These are phyloP conservation scores for Pseudorhiza aurosa DNA, from an alignment of 30 jellyfish, hydroid and myxozoan genomes.

Conservation along the genomic window DNA sequence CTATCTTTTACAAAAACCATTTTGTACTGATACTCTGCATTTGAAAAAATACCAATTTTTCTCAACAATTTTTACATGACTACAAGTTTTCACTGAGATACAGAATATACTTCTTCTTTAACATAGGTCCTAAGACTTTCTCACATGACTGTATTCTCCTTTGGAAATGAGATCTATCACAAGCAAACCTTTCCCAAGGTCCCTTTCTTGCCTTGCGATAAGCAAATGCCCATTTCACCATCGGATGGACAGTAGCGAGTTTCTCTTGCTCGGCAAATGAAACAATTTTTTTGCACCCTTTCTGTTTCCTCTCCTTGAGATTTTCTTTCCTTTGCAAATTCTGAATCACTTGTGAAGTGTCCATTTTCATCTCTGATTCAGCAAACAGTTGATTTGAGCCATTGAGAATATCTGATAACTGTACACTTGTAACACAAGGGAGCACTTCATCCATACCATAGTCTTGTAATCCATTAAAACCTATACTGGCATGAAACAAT, in stretches of 20 bases:
- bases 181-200: constrained; percentile 60
- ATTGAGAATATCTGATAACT: neutral
- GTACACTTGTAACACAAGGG: constrained; percentile 26
- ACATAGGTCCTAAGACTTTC: constrained; percentile 11
- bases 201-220: constrained; percentile 61
- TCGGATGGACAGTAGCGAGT: constrained; percentile 47
- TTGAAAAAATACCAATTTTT: too few relatives aligned
- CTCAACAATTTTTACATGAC: neutral
- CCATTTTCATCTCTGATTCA: neutral
- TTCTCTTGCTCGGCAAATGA: constrained; percentile 43
- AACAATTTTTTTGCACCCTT: constrained; percentile 20
- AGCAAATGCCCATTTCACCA: constrained; percentile 58
- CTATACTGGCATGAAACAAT: neutral
- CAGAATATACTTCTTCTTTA: constrained; percentile 23
- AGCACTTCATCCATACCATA: neutral
- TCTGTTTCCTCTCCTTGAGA: neutral
- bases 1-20: too few relatives aligned
- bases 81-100: neutral
- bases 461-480: neutral
- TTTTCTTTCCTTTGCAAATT: neutral
- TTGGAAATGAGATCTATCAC: constrained; percentile 58
- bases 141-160: constrained; percentile 40
- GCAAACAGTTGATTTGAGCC: neutral
- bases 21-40: too few relatives aligned
- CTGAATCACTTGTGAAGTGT: neutral